Conservation (phyloP, 2,113 vertebrate genomes). For the Echinops telfairi region DNA sequence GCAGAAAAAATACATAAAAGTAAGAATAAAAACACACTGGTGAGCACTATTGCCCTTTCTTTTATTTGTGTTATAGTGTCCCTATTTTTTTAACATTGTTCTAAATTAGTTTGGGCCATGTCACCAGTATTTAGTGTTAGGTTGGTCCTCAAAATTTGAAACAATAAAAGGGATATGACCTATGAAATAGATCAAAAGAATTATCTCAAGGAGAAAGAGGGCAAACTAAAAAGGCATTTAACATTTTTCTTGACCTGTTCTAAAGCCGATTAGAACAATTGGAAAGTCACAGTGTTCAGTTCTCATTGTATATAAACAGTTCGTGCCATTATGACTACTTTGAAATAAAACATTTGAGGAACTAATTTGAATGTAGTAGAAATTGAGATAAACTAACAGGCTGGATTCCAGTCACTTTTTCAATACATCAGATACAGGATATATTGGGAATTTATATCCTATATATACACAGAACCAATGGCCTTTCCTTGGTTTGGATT, state of each 20-base stretch:
- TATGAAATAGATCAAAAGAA: slow-evolving; percentile 55
- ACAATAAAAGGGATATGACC: slow-evolving; percentile 16
- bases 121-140: slow-evolving; percentile 67
- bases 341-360: not conserved
- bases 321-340: not conserved
- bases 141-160: slow-evolving; percentile 65
- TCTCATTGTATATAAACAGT: not conserved
- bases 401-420: not conserved
- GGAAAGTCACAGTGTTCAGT: slow-evolving; percentile 36
- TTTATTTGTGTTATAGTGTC: slow-evolving; percentile 1
- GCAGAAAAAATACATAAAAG: slow-evolving; percentile 61
- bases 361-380: not conserved
- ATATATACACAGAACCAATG: not conserved
- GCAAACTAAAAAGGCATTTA: slow-evolving; percentile 6
- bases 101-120: slow-evolving; percentile 55
- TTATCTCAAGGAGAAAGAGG: not conserved
- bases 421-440: rapidly evolving
- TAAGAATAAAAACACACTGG: slow-evolving; percentile 65
- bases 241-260: slow-evolving; percentile 24
- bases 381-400: not conserved
- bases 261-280: slow-evolving; percentile 56
- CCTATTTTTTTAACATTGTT: slow-evolving; percentile 67
- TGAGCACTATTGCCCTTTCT: slow-evolving; percentile 65
- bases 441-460: not conserved
- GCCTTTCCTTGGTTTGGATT: not conserved